Percentiles rank a stretch among this genome's conserved stretches.
Evolutionary conservation across 2,888 invertebrate species (phyloP).

Genomic region (Scotopteryx bipunctaria): DNA sequence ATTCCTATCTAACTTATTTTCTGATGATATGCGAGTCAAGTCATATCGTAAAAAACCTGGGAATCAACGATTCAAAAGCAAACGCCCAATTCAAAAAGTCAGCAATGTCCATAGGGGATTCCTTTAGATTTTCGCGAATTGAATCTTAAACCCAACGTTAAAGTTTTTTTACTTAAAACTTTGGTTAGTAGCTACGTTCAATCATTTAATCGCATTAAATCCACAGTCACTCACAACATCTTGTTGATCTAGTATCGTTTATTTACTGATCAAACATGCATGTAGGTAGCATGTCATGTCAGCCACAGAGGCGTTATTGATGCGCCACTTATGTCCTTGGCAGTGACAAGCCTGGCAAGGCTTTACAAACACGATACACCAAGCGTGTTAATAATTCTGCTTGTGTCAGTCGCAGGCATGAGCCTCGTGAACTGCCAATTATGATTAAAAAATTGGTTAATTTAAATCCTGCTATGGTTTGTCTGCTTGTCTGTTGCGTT

Average conservation of each 20-base stretch:
- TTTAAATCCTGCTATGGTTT: too few relatives aligned
- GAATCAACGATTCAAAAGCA: too few relatives aligned
- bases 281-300: conserved; percentile 33
- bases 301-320: conserved; percentile 25
- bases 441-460: conserved; percentile 8
- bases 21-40: too few relatives aligned
- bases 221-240: conserved; percentile 1
- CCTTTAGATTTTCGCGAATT: too few relatives aligned
- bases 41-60: too few relatives aligned
- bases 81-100: too few relatives aligned
- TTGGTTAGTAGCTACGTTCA: too few relatives aligned
- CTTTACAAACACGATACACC: conserved; percentile 28
- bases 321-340: conserved; percentile 40
- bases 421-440: conserved; percentile 11
- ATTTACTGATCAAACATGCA: conserved; percentile 25
- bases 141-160: too few relatives aligned
- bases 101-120: too few relatives aligned
- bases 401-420: conserved; percentile 29
- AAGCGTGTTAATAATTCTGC: conserved; percentile 35
- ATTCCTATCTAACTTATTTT: too few relatives aligned
- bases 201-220: neutral
- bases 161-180: too few relatives aligned
- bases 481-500: too few relatives aligned
- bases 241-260: conserved; percentile 27
- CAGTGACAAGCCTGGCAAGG: conserved; percentile 42